Conservation (phyloP, 2,888 invertebrate species). For the Phymatocera aterrima region DNA sequence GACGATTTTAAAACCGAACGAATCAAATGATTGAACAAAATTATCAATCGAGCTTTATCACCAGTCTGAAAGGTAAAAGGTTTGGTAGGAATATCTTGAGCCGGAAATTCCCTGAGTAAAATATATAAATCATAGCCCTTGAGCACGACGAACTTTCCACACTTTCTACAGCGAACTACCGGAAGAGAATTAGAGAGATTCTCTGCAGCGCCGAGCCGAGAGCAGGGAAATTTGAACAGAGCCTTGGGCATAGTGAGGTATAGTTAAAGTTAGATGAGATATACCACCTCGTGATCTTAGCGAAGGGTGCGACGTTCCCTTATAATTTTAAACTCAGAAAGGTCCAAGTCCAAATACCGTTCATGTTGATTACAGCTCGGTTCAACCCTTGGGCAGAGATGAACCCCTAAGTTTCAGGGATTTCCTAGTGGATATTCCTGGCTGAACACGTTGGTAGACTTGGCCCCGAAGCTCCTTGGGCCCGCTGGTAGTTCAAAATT, state of each 20-base stretch:
- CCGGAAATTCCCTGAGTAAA: not conserved
- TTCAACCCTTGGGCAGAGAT: conserved; percentile 7
- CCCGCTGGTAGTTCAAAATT: conserved; percentile 13
- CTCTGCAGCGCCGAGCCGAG: not conserved
- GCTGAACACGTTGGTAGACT: not conserved
- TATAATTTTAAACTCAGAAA: not conserved
- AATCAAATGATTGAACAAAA: not conserved
- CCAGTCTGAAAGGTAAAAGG: not conserved
- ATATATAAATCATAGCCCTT: conserved; percentile 15
- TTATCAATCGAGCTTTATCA: not conserved
- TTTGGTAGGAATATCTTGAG: not conserved
- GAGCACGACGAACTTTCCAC: conserved; percentile 12
- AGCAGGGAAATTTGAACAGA: conserved; percentile 17
- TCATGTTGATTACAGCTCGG: conserved; percentile 1
- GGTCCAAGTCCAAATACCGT: conserved; percentile 7
- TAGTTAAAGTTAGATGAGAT: conserved; percentile 30
- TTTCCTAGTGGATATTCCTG: conserved; percentile 5
- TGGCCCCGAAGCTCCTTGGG: not conserved
- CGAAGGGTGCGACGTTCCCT: conserved; percentile 10
- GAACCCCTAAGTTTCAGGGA: conserved; percentile 1
- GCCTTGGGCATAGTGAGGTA: conserved; percentile 20
- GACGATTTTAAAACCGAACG: not conserved
- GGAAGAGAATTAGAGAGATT: not conserved
- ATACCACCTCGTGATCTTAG: not conserved
- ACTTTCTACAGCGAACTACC: conserved; percentile 6